A percentile compares a stretch with the other conserved stretches of the same genome.
Conservation (phyloP, 2,797 vertebrate genomes). For the Graptemys geographica region DNA sequence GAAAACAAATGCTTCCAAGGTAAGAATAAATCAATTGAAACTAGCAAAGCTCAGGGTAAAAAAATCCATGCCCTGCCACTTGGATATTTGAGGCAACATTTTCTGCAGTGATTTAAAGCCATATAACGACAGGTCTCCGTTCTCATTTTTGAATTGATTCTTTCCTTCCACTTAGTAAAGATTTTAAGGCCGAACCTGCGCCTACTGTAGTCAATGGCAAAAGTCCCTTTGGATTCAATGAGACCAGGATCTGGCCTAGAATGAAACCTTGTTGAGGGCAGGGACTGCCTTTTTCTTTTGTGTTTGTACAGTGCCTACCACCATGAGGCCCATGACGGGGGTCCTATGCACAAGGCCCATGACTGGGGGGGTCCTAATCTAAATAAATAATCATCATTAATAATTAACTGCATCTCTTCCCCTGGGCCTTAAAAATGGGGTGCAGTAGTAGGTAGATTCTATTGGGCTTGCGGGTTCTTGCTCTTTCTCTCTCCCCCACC, state of each 20-base stretch:
- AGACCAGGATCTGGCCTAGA: background rate
- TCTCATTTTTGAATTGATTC: slow-evolving; percentile 15
- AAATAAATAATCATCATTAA: background rate
- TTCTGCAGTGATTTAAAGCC: slow-evolving; percentile 72
- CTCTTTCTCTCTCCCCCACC: background rate
- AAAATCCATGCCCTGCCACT: slow-evolving; percentile 69
- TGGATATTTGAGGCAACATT: slow-evolving; percentile 57
- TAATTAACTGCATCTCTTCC: background rate
- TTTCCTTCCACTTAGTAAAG: slow-evolving; percentile 12
- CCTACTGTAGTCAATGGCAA: background rate
- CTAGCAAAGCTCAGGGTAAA: slow-evolving; percentile 70
- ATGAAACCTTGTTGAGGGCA: background rate
- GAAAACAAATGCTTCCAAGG: slow-evolving; percentile 72
- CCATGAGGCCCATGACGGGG: background rate
- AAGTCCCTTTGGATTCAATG: background rate
- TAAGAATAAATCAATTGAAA: slow-evolving; percentile 77
- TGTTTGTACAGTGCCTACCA: background rate
- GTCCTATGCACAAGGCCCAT: too few relatives aligned
- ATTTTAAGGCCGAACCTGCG: slow-evolving; percentile 32
- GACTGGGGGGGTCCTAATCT: background rate
- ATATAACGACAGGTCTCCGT: slow-evolving; percentile 64
- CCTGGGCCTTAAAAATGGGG: background rate
- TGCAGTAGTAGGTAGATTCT: background rate
- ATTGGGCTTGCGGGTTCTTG: background rate
- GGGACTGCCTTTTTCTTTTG: background rate